Conservation (phyloP, 1,140 invertebrate species). For the Leptopilina boulardi region DNA sequence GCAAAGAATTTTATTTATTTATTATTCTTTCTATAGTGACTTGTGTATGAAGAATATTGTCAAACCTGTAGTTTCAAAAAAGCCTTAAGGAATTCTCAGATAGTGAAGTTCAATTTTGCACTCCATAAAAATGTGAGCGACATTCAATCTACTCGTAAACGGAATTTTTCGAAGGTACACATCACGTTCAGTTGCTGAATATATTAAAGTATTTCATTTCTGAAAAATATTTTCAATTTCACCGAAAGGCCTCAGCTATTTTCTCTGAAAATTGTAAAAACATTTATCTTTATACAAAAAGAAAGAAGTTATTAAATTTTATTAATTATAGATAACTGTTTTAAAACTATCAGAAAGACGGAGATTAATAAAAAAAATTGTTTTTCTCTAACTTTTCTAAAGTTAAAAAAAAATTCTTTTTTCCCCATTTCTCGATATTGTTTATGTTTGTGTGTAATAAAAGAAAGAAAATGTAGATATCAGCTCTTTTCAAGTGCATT, state of each 20-base stretch:
- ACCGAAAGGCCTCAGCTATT: not conserved
- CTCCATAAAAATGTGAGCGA: slow-evolving; percentile 18
- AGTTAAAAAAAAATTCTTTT: not conserved
- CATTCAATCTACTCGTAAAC: slow-evolving; percentile 13
- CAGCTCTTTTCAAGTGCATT: not conserved
- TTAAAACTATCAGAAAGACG: too few relatives aligned
- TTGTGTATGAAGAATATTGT: not conserved
- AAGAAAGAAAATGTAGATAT: not conserved
- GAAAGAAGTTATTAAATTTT: too few relatives aligned
- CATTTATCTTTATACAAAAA: too few relatives aligned
- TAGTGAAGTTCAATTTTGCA: slow-evolving; percentile 6
- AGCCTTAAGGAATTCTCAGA: slow-evolving; percentile 2
- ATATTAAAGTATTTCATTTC: not conserved
- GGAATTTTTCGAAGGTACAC: not conserved
- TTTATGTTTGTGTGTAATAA: not conserved
- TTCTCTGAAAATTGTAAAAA: not conserved
- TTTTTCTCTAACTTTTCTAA: not conserved
- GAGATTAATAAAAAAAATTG: too few relatives aligned
- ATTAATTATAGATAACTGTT: too few relatives aligned
- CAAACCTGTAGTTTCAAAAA: not conserved
- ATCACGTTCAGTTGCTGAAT: slow-evolving; percentile 11
- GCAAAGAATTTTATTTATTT: too few relatives aligned
- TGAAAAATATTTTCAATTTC: slow-evolving; percentile 8
- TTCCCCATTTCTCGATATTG: not conserved
- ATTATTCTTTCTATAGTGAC: too few relatives aligned